phyloP scores from a whole-genome alignment of 1,140 invertebrate species.

The Drosophila paulistorum region DNA sequence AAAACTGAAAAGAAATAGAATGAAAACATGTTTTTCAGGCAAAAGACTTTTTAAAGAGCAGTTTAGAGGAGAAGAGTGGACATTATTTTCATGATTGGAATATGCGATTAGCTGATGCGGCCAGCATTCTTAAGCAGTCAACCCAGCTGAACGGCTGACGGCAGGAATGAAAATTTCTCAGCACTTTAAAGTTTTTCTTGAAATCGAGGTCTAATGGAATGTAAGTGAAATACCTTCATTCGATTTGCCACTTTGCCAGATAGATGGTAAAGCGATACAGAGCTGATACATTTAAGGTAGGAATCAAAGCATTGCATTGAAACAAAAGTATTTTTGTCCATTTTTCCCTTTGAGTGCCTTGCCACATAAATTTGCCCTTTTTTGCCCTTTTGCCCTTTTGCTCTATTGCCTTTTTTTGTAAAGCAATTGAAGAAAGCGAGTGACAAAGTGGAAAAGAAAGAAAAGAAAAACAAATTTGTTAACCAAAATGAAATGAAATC shows the following conservation, averaged over 20 bases:
- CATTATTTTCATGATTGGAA: constrained; percentile 26
- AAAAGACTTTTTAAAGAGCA: constrained; percentile 1
- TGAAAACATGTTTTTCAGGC: too few relatives aligned
- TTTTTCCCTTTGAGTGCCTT: constrained; percentile 50
- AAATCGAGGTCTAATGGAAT: constrained; percentile 60
- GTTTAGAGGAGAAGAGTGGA: constrained; percentile 5
- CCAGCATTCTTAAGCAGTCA: neutral
- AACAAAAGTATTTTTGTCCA: constrained; percentile 28
- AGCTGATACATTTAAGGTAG: constrained; percentile 60
- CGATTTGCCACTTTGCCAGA: constrained; percentile 59
- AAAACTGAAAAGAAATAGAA: neutral
- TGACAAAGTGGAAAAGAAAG: constrained; percentile 29
- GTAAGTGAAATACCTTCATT: constrained; percentile 48
- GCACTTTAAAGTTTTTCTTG: constrained; percentile 38
- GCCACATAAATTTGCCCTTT: constrained; percentile 72
- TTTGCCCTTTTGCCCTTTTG: too few relatives aligned
- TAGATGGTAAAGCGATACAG: constrained; percentile 5
- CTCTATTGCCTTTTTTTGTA: too few relatives aligned
- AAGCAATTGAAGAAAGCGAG: constrained; percentile 43
- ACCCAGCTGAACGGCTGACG: neutral
- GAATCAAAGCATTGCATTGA: constrained; percentile 65
- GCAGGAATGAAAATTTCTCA: constrained; percentile 36
- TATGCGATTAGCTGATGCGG: constrained; percentile 32
- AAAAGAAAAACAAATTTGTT: constrained; percentile 13
- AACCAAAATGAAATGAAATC: too few relatives aligned